These are phyloP conservation scores for Helicolenus hilgendorfi DNA, from an alignment of 2,797 vertebrate genomes.

Conservation along the genomic window DNA sequence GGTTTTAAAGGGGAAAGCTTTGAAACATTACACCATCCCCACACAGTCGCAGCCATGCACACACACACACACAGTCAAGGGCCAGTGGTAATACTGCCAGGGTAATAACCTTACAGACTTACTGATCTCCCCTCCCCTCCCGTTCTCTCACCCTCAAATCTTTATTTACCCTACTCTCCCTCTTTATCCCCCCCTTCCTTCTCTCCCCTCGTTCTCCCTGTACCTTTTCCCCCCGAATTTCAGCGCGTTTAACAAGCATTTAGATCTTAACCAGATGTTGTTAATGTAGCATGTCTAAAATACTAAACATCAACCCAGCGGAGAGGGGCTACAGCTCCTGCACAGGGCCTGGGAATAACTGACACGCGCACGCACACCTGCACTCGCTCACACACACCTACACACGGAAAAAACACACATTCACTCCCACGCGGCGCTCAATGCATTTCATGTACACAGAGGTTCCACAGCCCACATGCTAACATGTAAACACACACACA, in stretches of 20 bases:
- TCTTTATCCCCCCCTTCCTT: constrained; percentile 54
- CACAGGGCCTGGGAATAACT: constrained; percentile 88
- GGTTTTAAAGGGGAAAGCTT: constrained; percentile 89
- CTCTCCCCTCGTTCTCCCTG: constrained; percentile 64
- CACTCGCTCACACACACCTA: constrained; percentile 59
- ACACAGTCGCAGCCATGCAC: constrained; percentile 50
- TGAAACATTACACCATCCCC: constrained; percentile 90
- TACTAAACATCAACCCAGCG: constrained; percentile 92
- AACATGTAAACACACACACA: constrained; percentile 81
- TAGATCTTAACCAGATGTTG: constrained; percentile 94
- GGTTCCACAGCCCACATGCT: constrained; percentile 79
- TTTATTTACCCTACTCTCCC: constrained; percentile 83
- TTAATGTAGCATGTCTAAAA: constrained; percentile 94
- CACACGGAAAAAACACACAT: constrained; percentile 62
- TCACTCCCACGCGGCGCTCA: constrained; percentile 64
- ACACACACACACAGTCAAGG: constrained; percentile 88
- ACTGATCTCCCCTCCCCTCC: constrained; percentile 85
- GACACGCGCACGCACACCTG: constrained; percentile 55
- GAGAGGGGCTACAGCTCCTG: constrained; percentile 85
- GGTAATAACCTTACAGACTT: constrained; percentile 92
- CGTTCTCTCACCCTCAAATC: constrained; percentile 84
- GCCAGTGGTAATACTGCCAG: constrained; percentile 92
- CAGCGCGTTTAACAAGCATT: constrained; percentile 93
- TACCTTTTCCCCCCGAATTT: constrained; percentile 86
- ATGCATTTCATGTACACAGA: constrained; percentile 74